Base-by-base conservation (phyloP, 2,797 vertebrate genomes). In the Hozukius guyotensis region DNA sequence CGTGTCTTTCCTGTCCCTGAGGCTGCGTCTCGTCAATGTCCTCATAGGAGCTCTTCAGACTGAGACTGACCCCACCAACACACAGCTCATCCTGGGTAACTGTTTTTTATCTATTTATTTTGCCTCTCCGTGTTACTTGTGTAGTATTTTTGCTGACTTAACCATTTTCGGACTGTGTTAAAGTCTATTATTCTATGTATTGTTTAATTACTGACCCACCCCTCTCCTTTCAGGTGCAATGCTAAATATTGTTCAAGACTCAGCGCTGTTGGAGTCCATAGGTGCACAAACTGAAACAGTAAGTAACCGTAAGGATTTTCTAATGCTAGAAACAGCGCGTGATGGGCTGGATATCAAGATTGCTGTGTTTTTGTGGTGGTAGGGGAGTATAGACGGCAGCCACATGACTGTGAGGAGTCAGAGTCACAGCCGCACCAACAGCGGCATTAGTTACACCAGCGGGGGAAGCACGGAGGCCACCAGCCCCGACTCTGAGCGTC, bases 161-260 rank as follows among this genome's bases (percentile, higher is more conserved):
- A 36, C 27, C 11, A 24, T 20, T 55, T 61, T 29, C 52, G n/a
- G 16, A 38, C 25, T 8, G 7, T 38, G 5, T 29, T 31, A 0
- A 62, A 49, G 13, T 53, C 16, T 83, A 5, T 67, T 53, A 20
- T 59, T 49, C 10, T 8, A 14, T 31, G 22, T 32, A 12, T 4
- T 52, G 5, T 62, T 49, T 46, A 20, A 18, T 31, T 49, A 11
- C 56, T 65, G 1, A 10, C 71, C 4, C 13, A 61, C 11, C 18
- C 18, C 14, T 62, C 13, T 6, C 8, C 5, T 55, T 24, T 59
- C 83, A 99, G 98, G 97, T 90, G 97, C 97, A 67, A 99, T 99
- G 98, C 93, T 99, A 87, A 98, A 98, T 92, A 98, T 99, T 82
- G 98, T 99, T 88, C 98, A 99, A 90, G 98, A 99, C 92, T 99